Evolutionary conservation across 2,888 invertebrate species (phyloP).

Genomic region (Microplitis manilae): DNA sequence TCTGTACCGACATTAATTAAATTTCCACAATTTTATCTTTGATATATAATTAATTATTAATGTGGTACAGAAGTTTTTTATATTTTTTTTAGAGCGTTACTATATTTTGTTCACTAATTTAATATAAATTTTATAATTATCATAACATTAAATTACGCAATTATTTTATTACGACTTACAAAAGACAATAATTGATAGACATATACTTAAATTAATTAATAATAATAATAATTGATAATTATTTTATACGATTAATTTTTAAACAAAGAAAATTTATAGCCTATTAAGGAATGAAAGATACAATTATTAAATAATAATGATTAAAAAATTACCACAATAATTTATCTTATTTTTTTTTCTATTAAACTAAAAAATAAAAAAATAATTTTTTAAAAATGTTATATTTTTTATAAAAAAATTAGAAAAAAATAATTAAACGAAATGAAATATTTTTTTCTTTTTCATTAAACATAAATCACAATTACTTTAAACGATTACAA

Average conservation of each 20-base stretch:
- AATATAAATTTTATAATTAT: neutral
- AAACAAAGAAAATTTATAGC: neutral
- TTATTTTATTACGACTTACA: neutral
- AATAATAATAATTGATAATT: neutral
- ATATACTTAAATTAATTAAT: neutral
- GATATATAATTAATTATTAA: neutral
- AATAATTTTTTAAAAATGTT: neutral
- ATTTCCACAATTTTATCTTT: neutral
- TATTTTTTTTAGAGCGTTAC: neutral
- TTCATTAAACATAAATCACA: neutral
- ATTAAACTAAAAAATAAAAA: neutral
- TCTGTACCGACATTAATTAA: neutral
- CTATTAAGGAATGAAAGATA: neutral
- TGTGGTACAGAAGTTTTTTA: neutral
- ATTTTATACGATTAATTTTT: neutral
- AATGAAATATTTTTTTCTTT: neutral
- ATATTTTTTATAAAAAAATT: neutral
- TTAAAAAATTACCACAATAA: neutral
- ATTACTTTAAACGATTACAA: neutral
- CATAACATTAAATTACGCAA: neutral
- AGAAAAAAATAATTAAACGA: neutral
- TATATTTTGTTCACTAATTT: neutral
- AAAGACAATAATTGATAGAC: neutral
- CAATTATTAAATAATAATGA: neutral
- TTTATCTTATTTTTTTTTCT: neutral